Evolutionary conservation across 92 coral and sea anemone species (phyloP), one percentile per base, ranked within the genome.

Genomic region (Isaurus tuberculatus): DNA sequence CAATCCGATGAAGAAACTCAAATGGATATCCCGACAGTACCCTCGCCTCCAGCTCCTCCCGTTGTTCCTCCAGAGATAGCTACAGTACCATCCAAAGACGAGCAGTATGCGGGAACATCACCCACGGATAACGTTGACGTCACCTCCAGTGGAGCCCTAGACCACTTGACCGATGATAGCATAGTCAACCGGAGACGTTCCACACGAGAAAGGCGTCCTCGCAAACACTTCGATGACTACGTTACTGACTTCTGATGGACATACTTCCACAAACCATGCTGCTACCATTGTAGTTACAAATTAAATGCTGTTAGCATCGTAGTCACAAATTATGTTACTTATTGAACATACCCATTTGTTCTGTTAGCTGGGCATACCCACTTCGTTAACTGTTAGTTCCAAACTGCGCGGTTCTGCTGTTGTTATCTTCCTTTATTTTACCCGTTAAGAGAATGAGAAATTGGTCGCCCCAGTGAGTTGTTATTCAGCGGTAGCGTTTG

Each of bases 211-310:
- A 70, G 75, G 55, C 51, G 31, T 27, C 75, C 8, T 37, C 55
- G 53, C 51, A 26, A 70, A 70, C 75, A 70, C 53, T 70, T 70
- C 73, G 16, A 11, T 30, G 73, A 34, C 73, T 36, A 69, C 73
- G 28, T 5, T 69, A 69, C 26, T 25, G 49, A 69, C 51, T 33
- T 69, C 49, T 30, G 51, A 33, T 33, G 49, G 49, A 69, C 73
- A 34, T 69, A 69, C 48, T 69, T 15, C 33, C 25, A 33, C 49
- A 69, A 31, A 66, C 8, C 44, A 66, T 23, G 73, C 49, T 17
- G 27, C 34, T 69, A 69, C 26, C 49, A 69, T 2, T 34, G 27
- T 8, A 69, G 73, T 69, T 17, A 33, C 49, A 69, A 34, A 69
- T 33, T 17, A 33, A 33, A 66, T 23, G 73, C 73, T 33, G 49